Base-by-base conservation (phyloP, 2,797 vertebrate species). In the Pampus argenteus region DNA sequence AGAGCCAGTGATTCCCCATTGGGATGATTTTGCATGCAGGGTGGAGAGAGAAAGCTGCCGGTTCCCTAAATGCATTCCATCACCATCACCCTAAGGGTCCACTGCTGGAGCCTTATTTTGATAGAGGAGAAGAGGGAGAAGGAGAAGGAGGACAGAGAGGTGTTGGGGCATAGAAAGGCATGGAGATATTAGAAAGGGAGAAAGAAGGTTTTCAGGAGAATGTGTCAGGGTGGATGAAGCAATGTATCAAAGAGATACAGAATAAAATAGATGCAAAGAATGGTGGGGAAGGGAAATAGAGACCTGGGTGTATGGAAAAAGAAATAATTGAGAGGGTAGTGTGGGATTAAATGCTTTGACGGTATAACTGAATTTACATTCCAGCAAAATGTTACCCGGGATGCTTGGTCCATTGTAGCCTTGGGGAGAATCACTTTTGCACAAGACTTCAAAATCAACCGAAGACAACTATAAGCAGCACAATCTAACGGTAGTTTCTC, bases 21-120 rank as follows among this genome's bases (percentile, higher is more conserved):
- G 93, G 93, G 90, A 88, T 79, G 76, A 89, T 94, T 94, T 92
- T 91, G 85, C 90, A 93, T 89, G 89, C 79, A 72, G 81, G 89
- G 79, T 90, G 88, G 86, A 88, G 74, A 83, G 81, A 86, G 74
- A 82, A 89, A 82, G 83, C 91, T 86, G 77, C 69, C 74, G 90
- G 86, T 82, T 85, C 87, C 86, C 87, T 84, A 83, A 92, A 93
- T 86, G 86, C 84, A 92, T 93, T 94, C 91, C 90, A 93, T 92
- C 91, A 92, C 86, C 87, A 83, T 88, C 88, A 84, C 92, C 91
- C 91, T 76, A 54, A 89, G 90, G 89, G 89, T 86, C 86, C 88
- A 86, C 89, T 81, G 88, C 79, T 90, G 82, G 83, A 93, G 83
- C 60, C 88, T 83, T 78, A 82, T 90, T 89, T 67, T 28, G 29